Conservation (phyloP, 2,888 invertebrate genomes). For the Epiblema foenella region DNA sequence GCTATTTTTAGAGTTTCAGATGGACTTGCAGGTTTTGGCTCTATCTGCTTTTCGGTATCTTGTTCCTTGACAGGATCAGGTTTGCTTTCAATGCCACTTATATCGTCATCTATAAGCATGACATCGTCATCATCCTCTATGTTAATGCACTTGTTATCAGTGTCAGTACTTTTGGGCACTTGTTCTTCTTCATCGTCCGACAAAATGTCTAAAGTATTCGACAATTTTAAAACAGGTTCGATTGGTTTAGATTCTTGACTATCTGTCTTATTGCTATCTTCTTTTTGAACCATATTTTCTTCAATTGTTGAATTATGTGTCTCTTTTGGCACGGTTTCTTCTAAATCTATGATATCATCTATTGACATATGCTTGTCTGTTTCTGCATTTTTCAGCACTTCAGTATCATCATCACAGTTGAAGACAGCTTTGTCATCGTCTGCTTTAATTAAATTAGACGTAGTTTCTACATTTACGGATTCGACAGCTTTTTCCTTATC, state of each 20-base stretch:
- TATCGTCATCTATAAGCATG: constrained; percentile 75
- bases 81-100: constrained; percentile 51
- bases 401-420: constrained; percentile 30
- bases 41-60: constrained; percentile 42
- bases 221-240: constrained; percentile 62
- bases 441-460: constrained; percentile 9
- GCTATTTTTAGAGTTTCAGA: constrained; percentile 1
- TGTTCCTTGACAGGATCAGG: constrained; percentile 46
- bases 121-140: constrained; percentile 78
- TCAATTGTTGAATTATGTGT: background rate
- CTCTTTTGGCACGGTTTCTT: constrained; percentile 22
- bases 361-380: background rate
- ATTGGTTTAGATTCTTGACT: constrained; percentile 47
- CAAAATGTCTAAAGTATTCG: constrained; percentile 73
- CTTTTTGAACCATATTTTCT: constrained; percentile 18
- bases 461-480: background rate
- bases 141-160: constrained; percentile 59
- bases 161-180: constrained; percentile 43
- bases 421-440: background rate
- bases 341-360: constrained; percentile 31
- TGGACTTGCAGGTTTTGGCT: constrained; percentile 23
- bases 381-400: constrained; percentile 4
- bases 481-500: constrained; percentile 12
- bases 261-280: background rate
- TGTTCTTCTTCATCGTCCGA: constrained; percentile 74